Evolutionary conservation across 2,888 invertebrate species (phyloP).

Genomic region (Clanis bilineata): DNA sequence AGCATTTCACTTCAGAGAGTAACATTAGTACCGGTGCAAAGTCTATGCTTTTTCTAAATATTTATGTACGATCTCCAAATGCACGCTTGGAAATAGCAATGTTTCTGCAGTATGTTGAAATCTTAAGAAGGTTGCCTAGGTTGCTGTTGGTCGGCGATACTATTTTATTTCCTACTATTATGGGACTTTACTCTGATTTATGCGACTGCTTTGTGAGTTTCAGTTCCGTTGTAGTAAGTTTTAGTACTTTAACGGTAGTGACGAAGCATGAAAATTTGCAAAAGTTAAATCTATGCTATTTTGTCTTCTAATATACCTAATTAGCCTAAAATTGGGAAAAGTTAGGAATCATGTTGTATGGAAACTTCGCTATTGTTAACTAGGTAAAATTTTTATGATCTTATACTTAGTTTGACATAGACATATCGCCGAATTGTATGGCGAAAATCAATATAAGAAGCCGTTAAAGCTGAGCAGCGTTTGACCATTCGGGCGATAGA

Average conservation of each 20-base stretch:
- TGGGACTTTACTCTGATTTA: slow-evolving; percentile 2
- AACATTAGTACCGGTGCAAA: slow-evolving; percentile 22
- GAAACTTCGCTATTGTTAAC: no score
- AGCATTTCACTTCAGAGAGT: not conserved
- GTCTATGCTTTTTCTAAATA: slow-evolving; percentile 39
- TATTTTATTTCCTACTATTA: slow-evolving; percentile 3
- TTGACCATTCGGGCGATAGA: no score
- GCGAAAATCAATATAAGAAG: no score
- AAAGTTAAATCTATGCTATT: no score
- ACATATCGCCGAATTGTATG: no score
- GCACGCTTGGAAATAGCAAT: slow-evolving; percentile 25
- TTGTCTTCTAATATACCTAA: no score
- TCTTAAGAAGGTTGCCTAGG: slow-evolving; percentile 36
- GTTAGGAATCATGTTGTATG: no score
- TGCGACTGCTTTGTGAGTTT: not conserved
- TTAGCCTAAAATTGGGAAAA: no score
- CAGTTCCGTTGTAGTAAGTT: not conserved
- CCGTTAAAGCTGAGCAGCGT: no score
- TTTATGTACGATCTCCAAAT: slow-evolving; percentile 35
- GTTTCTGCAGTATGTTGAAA: slow-evolving; percentile 30
- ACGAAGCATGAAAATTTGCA: no score
- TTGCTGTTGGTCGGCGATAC: slow-evolving; percentile 28
- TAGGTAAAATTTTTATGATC: no score
- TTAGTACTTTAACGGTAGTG: not conserved
- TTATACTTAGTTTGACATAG: no score